Evolutionary conservation across 2,888 invertebrate genomes (phyloP).

Genomic region (Yponomeuta evonymella): DNA sequence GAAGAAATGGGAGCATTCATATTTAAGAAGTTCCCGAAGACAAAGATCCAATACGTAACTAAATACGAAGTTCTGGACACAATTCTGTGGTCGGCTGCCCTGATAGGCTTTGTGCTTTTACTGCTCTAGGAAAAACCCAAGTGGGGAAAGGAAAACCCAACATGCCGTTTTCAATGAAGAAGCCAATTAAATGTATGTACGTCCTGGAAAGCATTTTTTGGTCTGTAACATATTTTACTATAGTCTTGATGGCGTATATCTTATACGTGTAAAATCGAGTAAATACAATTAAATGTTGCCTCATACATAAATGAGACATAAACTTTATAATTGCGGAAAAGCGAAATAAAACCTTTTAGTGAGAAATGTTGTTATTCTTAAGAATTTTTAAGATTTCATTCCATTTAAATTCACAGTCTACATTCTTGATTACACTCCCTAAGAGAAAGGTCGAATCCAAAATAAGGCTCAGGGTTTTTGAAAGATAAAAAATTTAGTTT

Average conservation of each 20-base stretch:
- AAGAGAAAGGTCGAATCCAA: too few relatives aligned
- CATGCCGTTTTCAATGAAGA: neutral
- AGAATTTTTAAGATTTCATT: too few relatives aligned
- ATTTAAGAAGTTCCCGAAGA: neutral
- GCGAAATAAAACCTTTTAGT: too few relatives aligned
- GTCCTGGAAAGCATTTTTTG: neutral
- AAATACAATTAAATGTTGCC: too few relatives aligned
- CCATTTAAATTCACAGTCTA: too few relatives aligned
- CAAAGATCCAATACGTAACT: neutral
- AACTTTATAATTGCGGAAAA: too few relatives aligned
- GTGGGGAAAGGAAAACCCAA: neutral
- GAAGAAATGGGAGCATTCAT: neutral
- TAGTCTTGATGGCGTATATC: neutral
- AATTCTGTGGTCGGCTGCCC: neutral
- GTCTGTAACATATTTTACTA: neutral
- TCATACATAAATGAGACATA: too few relatives aligned
- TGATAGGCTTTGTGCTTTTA: neutral
- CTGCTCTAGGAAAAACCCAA: neutral
- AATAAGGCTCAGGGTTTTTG: too few relatives aligned
- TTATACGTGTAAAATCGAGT: neutral
- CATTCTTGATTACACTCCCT: too few relatives aligned
- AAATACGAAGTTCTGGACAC: neutral
- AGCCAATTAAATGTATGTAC: neutral
- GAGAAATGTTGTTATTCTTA: too few relatives aligned
- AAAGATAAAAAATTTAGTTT: too few relatives aligned